phyloP scores from a whole-genome alignment of 2,113 vertebrate genomes.

The Ictidomys tridecemlineatus region DNA sequence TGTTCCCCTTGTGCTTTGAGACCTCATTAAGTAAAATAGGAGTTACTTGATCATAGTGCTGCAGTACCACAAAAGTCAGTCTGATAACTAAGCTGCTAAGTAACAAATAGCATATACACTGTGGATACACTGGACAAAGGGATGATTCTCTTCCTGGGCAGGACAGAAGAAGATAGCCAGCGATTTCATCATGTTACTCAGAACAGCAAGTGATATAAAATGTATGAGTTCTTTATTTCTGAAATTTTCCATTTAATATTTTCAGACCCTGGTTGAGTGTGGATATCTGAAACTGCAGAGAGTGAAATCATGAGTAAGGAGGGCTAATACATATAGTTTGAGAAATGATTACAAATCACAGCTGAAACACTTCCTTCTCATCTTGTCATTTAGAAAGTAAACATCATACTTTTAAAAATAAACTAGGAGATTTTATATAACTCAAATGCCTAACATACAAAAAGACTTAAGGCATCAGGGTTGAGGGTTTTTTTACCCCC shows the following conservation, averaged over 20 bases:
- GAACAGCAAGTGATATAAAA: neutral
- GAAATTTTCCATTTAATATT: neutral
- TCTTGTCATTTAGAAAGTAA: constrained; percentile 4
- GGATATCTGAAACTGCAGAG: neutral
- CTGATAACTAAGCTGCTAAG: neutral
- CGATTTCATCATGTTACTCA: neutral
- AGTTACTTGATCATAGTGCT: neutral
- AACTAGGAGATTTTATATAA: constrained; percentile 21
- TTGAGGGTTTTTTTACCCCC: neutral
- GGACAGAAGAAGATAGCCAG: neutral
- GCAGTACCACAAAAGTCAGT: too few species aligned
- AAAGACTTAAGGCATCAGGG: neutral
- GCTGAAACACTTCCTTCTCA: constrained; percentile 15
- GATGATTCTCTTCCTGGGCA: neutral
- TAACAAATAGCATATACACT: rapidly evolving
- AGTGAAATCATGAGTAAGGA: neutral
- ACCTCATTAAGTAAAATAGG: neutral
- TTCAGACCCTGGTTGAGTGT: neutral
- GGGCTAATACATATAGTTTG: neutral
- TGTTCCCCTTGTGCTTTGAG: neutral
- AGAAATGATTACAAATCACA: constrained; percentile 19
- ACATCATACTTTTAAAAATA: neutral
- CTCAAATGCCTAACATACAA: constrained; percentile 29
- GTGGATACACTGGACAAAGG: neutral
- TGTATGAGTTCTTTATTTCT: neutral